A percentile compares a stretch with the other conserved stretches of the same genome.
Evolutionary conservation across 1,140 invertebrate genomes (phyloP).

Genomic region (Antheraea pernyi): DNA sequence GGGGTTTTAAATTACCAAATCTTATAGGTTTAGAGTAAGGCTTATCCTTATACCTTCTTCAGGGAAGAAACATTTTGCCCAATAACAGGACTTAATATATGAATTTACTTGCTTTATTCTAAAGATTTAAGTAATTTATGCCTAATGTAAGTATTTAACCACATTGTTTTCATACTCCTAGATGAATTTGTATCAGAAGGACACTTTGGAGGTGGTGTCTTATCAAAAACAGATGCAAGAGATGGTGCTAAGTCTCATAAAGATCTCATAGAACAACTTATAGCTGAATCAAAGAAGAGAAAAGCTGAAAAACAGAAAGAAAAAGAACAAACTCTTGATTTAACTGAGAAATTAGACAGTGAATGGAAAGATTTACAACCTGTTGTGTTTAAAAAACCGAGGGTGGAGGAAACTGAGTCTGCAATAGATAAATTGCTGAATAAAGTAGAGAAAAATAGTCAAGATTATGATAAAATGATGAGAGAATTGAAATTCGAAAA

Average conservation of each 20-base stretch:
- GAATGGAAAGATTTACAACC: constrained; percentile 91
- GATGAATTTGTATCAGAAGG: constrained; percentile 92
- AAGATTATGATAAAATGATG: constrained; percentile 92
- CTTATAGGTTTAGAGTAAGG: too few species aligned
- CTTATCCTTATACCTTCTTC: too few species aligned
- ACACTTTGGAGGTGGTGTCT: constrained; percentile 94
- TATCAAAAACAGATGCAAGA: constrained; percentile 83
- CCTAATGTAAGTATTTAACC: too few species aligned
- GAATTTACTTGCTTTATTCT: too few species aligned
- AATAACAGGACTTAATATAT: too few species aligned
- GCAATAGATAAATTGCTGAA: constrained; percentile 66
- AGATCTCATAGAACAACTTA: constrained; percentile 93
- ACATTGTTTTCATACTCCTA: too few species aligned
- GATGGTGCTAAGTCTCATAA: constrained; percentile 87
- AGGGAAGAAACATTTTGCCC: too few species aligned
- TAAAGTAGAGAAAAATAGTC: constrained; percentile 78
- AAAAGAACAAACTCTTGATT: constrained; percentile 89
- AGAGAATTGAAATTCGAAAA: constrained; percentile 91
- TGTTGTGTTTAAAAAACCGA: constrained; percentile 78
- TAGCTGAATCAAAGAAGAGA: constrained; percentile 91
- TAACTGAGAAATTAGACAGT: constrained; percentile 93
- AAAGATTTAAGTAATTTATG: too few species aligned
- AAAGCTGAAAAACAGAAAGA: constrained; percentile 93
- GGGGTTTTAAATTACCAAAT: too few species aligned
- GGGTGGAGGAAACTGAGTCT: constrained; percentile 52